A percentile compares a stretch with the other conserved stretches of the same genome.
Evolutionary conservation across 2,888 invertebrate genomes (phyloP).

Genomic region (Platycheirus rosarum): DNA sequence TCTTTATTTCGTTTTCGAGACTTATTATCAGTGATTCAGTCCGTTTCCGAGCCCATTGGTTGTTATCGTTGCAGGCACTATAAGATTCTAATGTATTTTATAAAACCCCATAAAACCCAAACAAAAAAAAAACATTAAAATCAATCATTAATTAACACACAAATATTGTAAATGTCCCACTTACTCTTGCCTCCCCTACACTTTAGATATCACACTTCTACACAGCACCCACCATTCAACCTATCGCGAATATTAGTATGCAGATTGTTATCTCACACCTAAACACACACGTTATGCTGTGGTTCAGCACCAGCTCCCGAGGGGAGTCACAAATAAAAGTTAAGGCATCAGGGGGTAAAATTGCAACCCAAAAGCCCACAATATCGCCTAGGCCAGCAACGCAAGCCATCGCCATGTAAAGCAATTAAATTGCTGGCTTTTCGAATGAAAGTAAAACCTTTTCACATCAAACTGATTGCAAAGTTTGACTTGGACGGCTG

Average conservation of each 20-base stretch:
- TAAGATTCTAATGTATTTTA: too few relatives aligned
- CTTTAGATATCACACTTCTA: conserved; percentile 24
- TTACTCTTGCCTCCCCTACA: neutral
- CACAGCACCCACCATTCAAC: conserved; percentile 11
- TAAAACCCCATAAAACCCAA: too few relatives aligned
- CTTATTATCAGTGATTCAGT: too few relatives aligned
- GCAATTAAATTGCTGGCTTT: conserved; percentile 71
- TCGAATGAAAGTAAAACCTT: conserved; percentile 70
- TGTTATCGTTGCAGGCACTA: too few relatives aligned
- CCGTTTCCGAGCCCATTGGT: too few relatives aligned
- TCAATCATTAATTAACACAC: too few relatives aligned
- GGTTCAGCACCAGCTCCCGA: conserved; percentile 31
- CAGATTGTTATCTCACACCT: conserved; percentile 73
- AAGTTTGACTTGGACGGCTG: neutral
- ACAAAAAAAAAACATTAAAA: too few relatives aligned
- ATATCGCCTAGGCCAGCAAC: conserved; percentile 4
- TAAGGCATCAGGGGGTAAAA: conserved; percentile 5
- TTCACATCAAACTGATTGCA: conserved; percentile 54
- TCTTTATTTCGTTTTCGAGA: too few relatives aligned
- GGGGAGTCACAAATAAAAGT: conserved; percentile 14
- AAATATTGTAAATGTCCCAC: neutral
- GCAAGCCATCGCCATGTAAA: conserved; percentile 54
- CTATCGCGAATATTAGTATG: conserved; percentile 63
- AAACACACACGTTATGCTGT: conserved; percentile 59
- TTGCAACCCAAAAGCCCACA: conserved; percentile 20